Evolutionary conservation across 2,113 vertebrate genomes (phyloP).

Genomic region (Tychaedon coryphoeus): DNA sequence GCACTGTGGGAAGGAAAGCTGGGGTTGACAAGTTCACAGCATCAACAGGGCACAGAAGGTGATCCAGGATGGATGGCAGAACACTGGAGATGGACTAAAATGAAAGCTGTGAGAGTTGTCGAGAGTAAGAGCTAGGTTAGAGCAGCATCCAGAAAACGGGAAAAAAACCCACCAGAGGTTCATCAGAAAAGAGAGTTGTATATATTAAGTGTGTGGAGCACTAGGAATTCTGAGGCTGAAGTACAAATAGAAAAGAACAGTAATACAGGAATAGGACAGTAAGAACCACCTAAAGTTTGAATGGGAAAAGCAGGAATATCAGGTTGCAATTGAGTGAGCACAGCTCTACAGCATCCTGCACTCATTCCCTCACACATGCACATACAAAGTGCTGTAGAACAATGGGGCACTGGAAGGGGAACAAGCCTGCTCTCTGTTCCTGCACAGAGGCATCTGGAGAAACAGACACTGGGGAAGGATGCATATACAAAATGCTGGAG

Average conservation of each 20-base stretch:
- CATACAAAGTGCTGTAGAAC: not conserved
- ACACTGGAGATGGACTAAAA: not conserved
- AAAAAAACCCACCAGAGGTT: rapidly evolving
- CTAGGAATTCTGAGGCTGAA: not conserved
- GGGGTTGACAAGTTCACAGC: not conserved
- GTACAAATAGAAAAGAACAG: not conserved
- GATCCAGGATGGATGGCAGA: not conserved
- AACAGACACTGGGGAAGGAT: not conserved
- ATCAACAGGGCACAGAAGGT: not conserved
- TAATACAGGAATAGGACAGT: not conserved
- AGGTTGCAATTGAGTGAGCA: rapidly evolving
- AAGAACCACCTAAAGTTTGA: not conserved
- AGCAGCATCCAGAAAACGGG: not conserved
- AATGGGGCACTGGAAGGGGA: not conserved
- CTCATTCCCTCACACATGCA: not conserved
- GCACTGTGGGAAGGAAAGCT: not conserved
- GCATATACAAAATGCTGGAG: not conserved
- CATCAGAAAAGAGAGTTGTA: not conserved
- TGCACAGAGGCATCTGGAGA: not conserved
- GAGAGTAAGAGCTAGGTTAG: not conserved
- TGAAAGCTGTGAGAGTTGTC: not conserved
- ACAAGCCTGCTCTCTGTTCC: not conserved
- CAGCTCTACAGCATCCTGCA: not conserved
- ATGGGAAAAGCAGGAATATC: not conserved
- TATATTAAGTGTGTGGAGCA: rapidly evolving